Conservation (phyloP, 2,113 vertebrate species). For the Paradoxurus hermaphroditus region DNA sequence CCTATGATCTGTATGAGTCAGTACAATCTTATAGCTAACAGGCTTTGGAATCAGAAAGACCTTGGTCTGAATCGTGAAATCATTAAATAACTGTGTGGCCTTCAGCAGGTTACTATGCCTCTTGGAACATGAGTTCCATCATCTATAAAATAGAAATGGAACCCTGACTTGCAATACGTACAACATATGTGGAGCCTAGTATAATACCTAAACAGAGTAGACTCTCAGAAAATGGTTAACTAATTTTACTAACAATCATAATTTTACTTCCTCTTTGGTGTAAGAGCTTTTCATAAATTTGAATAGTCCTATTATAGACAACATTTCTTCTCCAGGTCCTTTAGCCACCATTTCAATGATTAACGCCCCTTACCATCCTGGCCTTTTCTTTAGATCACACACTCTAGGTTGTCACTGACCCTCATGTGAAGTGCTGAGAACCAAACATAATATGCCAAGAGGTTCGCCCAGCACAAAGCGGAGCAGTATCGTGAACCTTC, state of each 20-base stretch:
- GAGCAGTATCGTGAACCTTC: neutral
- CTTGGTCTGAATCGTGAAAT: neutral
- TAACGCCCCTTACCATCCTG: neutral
- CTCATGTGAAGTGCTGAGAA: neutral
- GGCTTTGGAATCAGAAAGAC: neutral
- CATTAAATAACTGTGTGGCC: neutral
- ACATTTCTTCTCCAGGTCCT: neutral
- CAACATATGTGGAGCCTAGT: neutral
- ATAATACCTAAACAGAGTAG: neutral
- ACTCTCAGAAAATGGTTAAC: neutral
- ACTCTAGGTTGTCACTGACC: neutral
- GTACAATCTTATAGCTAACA: neutral
- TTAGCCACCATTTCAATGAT: neutral
- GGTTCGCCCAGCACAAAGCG: neutral
- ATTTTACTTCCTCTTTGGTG: slow-evolving; percentile 1
- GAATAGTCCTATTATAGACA: neutral
- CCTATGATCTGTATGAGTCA: neutral
- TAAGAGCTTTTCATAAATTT: neutral
- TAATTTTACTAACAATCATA: slow-evolving; percentile 28
- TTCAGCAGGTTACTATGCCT: neutral
- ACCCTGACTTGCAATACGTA: neutral
- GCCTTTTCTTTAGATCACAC: neutral
- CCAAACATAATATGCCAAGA: neutral
- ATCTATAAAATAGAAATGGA: neutral
- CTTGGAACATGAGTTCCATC: neutral